Base-by-base conservation (phyloP, 2,797 vertebrate species). In the Muscicapa striata region DNA sequence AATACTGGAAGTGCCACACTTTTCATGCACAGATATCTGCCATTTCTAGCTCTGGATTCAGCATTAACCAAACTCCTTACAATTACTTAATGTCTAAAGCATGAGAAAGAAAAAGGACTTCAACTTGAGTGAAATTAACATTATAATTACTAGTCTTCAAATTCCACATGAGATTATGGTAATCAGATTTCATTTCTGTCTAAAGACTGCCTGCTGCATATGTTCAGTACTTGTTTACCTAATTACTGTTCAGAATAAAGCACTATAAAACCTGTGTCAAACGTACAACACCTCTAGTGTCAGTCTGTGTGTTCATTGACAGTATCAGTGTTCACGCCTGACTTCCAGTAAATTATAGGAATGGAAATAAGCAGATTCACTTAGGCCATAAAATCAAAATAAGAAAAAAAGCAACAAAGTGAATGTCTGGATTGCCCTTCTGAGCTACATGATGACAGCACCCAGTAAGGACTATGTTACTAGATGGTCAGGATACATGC, bases 231-330 rank as follows among this genome's bases (percentile, higher is more conserved):
- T 63, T 22, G 19, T 95, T 96, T 94, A 82, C 88, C 80, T 96
- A 95, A 96, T 55, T 95, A 90, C 80, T 90, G 36, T 77, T 94
- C 78, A 86, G 52, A 98, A 98, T 98, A 97, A 97, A 98, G 74
- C 91, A 79, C 93, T 92, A 63, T 74, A 89, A 90, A 95, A 74
- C 63, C 67, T 3, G 48, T 87, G 77, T 90, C 80, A 72, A 66
- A 77, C 48, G 61, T 79, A 82, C 12, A 70, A 30, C 84, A 87
- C 27, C 38, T 90, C 61, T 46, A 58, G 49, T 13, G 6, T 90
- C 79, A 79, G 40, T 54, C 63, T 91, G 23, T 36, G 41, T 58
- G n/a, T 70, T 89, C 49, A 48, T 16, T 84, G 30, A 77, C 30
- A 26, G 17, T 32, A 4, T 41, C 40, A 51, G 22, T 34, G 24